Evolutionary conservation across 1,140 invertebrate genomes (phyloP).

Genomic region (Sitodiplosis mosellana): DNA sequence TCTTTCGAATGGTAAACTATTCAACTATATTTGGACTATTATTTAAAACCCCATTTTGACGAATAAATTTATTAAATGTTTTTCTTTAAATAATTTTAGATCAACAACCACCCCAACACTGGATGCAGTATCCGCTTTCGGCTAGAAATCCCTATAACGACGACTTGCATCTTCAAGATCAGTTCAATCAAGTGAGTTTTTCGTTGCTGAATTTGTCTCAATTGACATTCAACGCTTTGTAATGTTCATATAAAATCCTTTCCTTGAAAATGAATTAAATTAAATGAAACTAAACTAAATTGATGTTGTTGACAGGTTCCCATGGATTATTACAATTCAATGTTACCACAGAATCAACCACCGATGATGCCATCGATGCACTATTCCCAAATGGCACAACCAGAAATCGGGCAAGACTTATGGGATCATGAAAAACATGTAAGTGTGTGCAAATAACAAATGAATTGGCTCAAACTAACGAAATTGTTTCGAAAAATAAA

Average conservation of each 20-base stretch:
- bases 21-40: no score
- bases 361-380: constrained; percentile 17
- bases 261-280: no score
- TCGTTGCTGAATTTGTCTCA: neutral
- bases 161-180: constrained; percentile 18
- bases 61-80: no score
- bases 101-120: constrained; percentile 12
- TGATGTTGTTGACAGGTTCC: neutral
- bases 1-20: no score
- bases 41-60: no score
- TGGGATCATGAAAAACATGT: constrained; percentile 26
- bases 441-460: no score
- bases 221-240: neutral
- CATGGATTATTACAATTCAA: constrained; percentile 21
- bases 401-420: constrained; percentile 15
- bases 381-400: constrained; percentile 18
- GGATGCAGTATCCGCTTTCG: constrained; percentile 9
- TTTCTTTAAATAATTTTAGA: no score
- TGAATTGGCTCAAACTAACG: no score
- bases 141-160: constrained; percentile 1
- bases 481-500: no score
- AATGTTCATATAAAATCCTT: no score
- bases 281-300: neutral
- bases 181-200: constrained; percentile 19
- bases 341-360: constrained; percentile 13